A percentile compares a stretch with the other conserved stretches of the same genome.
phyloP scores from a whole-genome alignment of 2,113 vertebrate species.

The Callipepla squamata region DNA sequence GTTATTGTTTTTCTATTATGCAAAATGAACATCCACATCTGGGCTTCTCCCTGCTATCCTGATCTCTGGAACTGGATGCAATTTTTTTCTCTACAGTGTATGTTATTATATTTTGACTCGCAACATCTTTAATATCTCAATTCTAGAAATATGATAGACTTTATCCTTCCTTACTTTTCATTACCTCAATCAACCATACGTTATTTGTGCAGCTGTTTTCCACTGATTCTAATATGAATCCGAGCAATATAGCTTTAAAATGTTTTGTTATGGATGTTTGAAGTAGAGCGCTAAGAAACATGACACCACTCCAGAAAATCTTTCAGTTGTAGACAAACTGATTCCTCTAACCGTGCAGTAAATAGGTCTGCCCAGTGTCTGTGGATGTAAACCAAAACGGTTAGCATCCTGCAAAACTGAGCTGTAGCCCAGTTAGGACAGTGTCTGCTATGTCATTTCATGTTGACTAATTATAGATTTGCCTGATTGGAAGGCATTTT shows the following conservation, averaged over 20 bases:
- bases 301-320: neutral
- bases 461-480: neutral
- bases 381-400: neutral
- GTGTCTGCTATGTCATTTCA: neutral
- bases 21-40: neutral
- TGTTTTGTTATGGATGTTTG: neutral
- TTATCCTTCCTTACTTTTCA: neutral
- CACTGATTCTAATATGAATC: neutral
- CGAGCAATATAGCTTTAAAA: neutral
- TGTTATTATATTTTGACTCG: neutral
- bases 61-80: neutral
- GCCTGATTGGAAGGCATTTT: neutral
- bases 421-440: neutral
- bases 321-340: neutral
- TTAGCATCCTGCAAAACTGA: neutral
- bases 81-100: neutral
- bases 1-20: neutral
- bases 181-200: accelerated
- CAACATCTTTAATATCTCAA: neutral
- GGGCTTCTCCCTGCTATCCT: neutral
- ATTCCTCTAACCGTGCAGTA: neutral
- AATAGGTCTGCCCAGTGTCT: neutral
- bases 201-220: neutral
- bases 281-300: neutral
- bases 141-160: neutral